Base-by-base conservation (phyloP, 2,797 vertebrate genomes). In the Stomatorhinus walkeri region DNA sequence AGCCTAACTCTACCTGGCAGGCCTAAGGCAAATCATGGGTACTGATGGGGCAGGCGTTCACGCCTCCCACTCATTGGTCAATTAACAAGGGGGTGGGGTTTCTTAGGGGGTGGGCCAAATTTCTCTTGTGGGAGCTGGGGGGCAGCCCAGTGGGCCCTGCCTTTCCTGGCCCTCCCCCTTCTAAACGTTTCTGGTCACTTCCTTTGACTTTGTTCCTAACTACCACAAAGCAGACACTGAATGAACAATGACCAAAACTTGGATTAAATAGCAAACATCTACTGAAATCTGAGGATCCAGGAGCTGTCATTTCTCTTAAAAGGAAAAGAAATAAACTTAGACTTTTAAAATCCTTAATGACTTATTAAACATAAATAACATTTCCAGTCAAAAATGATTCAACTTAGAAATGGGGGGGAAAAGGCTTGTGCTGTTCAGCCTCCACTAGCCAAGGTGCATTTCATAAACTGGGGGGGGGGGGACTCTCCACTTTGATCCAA, bases 11-110 rank as follows among this genome's bases (percentile, higher is more conserved):
- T 91, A 92, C 91, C 93, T 93, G 92, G 90, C 90, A 93, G 93
- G 94, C 94, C 93, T 94, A 94, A 94, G 94, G 94, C 93, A 92
- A 95, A 94, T 94, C 93, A 93, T 91, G 93, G 93, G 92, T 92
- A 93, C 93, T 88, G 90, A 91, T 87, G 32, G 54, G 87, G 76
- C 87, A 90, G 88, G 83, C 84, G 91, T 91, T 88, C 91, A 93
- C 54, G 81, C 2, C 87, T 92, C 91, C 89, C 89, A 89, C 90
- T 93, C 91, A 94, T 89, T 54, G 91, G 92, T 94, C 94, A 90
- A 91, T 92, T 91, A 90, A 90, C 64, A 54, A 76, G 9, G 59
- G 36, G 72, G 89, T 51, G 79, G 92, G 90, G 91, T 49, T 84
- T 22, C 40, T 49, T 49, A 24, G 79, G 92, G 90, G 91, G 10